Conservation (phyloP, 2,113 vertebrate genomes). For the Pelvicachromis taeniatus region DNA sequence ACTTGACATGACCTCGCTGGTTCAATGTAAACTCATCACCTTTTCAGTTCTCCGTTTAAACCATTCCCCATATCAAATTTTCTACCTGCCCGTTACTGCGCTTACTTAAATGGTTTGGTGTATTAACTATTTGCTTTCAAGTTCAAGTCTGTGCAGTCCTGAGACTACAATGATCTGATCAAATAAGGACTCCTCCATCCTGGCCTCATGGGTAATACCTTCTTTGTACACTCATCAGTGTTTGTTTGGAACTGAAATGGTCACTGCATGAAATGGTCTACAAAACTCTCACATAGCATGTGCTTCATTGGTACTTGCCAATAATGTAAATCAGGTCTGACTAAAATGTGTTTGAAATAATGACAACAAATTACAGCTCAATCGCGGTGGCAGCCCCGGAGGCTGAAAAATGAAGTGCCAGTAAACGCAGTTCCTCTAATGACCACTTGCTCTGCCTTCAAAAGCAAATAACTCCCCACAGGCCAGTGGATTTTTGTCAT, state of each 20-base stretch:
- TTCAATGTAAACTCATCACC: not conserved
- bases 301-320: not conserved
- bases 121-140: not conserved
- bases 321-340: not conserved
- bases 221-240: not conserved
- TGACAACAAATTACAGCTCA: not conserved
- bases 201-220: not conserved
- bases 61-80: not conserved
- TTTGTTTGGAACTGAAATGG: not conserved
- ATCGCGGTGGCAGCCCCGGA: not conserved
- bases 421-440: not conserved
- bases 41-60: not conserved
- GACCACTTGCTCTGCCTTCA: not conserved
- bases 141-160: not conserved
- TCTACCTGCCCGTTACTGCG: not conserved
- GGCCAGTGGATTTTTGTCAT: not conserved
- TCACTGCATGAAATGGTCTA: not conserved
- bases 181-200: not conserved
- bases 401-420: not conserved
- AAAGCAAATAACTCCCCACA: not conserved
- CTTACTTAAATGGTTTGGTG: not conserved
- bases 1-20: not conserved
- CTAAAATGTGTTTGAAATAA: not conserved
- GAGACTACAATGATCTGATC: not conserved
- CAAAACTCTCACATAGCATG: not conserved